Percentiles rank a stretch among this genome's conserved stretches.
These are phyloP conservation scores for Coptotermes formosanus DNA, from an alignment of 1,140 invertebrate species.

Conservation along the genomic window DNA sequence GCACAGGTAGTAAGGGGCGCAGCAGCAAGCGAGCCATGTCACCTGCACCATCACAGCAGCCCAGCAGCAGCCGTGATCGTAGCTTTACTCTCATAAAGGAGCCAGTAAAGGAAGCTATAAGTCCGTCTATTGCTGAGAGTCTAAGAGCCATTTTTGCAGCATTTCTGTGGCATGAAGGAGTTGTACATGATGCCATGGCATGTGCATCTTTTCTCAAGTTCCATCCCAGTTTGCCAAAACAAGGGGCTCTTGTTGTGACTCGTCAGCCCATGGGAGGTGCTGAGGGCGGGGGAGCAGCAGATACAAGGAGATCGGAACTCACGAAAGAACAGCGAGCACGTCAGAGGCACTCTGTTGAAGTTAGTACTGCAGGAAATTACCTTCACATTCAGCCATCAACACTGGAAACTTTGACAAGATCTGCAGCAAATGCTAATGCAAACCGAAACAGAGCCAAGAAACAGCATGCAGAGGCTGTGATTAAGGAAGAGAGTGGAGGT, in stretches of 20 bases:
- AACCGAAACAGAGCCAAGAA: conserved; percentile 60
- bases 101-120: conserved; percentile 77
- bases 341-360: conserved; percentile 84
- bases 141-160: conserved; percentile 92
- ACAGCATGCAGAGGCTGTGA: conserved; percentile 44
- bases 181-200: conserved; percentile 96
- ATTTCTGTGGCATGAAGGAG: conserved; percentile 95
- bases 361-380: conserved; percentile 74
- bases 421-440: conserved; percentile 69
- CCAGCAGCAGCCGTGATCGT: neutral
- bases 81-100: conserved; percentile 41
- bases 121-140: conserved; percentile 90
- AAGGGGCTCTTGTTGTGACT: conserved; percentile 73
- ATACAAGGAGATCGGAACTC: conserved; percentile 51
- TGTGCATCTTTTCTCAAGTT: conserved; percentile 95
- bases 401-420: conserved; percentile 70
- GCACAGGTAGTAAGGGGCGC: conserved; percentile 39
- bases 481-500: conserved; percentile 57
- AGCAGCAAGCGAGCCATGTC: conserved; percentile 32
- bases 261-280: conserved; percentile 39
- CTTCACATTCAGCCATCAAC: conserved; percentile 76
- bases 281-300: conserved; percentile 39
- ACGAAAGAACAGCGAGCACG: conserved; percentile 60
- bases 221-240: conserved; percentile 82
- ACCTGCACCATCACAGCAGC: conserved; percentile 16